These are phyloP conservation scores for Halcyon leucocephala DNA, from an alignment of 2,797 vertebrate genomes.

Conservation along the genomic window DNA sequence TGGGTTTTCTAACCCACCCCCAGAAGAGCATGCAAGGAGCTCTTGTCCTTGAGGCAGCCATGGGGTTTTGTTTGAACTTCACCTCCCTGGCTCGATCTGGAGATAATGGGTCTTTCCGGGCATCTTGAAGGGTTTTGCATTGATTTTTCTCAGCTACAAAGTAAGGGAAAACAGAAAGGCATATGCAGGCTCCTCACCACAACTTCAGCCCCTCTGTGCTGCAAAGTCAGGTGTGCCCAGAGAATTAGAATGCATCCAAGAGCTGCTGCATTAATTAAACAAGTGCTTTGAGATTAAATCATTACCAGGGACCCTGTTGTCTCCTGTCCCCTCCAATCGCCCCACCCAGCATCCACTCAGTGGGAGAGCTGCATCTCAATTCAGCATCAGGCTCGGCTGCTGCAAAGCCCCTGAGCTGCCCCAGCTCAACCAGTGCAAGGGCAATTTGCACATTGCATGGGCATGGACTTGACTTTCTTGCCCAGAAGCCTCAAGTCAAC, in stretches of 20 bases:
- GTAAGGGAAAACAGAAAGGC: neutral
- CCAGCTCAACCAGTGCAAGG: neutral
- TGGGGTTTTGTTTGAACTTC: slow-evolving; percentile 6
- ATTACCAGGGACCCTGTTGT: neutral
- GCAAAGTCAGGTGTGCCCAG: neutral
- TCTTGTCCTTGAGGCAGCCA: neutral
- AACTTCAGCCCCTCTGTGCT: rapidly evolving
- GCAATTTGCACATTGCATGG: rapidly evolving
- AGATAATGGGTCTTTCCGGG: neutral
- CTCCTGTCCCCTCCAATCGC: neutral
- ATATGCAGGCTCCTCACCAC: rapidly evolving
- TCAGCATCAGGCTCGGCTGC: rapidly evolving
- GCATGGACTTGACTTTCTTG: rapidly evolving
- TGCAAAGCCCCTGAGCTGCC: neutral
- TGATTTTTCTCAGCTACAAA: slow-evolving; percentile 26
- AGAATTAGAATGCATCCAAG: neutral
- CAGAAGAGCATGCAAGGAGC: neutral
- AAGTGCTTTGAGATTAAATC: neutral
- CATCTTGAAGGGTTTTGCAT: slow-evolving; percentile 5
- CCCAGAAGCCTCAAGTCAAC: neutral
- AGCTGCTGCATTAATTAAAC: neutral
- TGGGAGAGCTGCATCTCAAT: neutral
- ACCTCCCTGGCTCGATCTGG: neutral
- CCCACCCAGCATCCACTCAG: neutral
- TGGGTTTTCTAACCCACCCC: neutral